Percentiles rank a stretch among this genome's conserved stretches.
Evolutionary conservation across 2,113 vertebrate genomes (phyloP).

Genomic region (Leucopsar rothschildi): DNA sequence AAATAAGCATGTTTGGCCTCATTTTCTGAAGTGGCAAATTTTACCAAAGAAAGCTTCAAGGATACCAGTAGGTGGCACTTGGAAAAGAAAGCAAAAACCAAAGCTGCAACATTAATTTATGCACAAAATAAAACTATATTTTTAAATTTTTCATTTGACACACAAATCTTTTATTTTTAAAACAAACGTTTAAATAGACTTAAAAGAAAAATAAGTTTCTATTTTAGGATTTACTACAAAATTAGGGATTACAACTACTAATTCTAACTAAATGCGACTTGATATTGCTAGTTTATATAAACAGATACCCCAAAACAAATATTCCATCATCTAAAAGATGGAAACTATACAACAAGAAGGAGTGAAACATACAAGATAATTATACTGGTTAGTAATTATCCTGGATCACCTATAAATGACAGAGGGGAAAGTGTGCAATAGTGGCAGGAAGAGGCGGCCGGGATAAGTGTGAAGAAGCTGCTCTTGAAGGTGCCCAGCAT

Average conservation of each 20-base stretch:
- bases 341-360: not conserved
- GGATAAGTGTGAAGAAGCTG: not conserved
- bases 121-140: not conserved
- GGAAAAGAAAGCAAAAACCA: not conserved
- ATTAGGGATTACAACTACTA: not conserved
- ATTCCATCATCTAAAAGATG: not conserved
- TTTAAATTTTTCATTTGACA: not conserved
- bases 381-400: not conserved
- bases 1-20: not conserved
- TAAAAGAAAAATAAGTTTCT: not conserved
- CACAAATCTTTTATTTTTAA: not conserved
- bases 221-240: not conserved
- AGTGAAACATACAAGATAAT: not conserved
- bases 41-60: not conserved
- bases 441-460: not conserved
- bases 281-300: not conserved
- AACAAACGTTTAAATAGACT: not conserved
- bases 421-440: not conserved
- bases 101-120: not conserved
- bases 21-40: not conserved
- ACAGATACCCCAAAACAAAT: not conserved
- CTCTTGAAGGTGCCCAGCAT: not conserved
- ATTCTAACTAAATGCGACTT: not conserved
- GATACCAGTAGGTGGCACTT: not conserved
- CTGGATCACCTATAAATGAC: not conserved